A percentile compares a stretch with the other conserved stretches of the same genome.
Conservation (phyloP, 2,888 invertebrate genomes). For the Biston stratarius region DNA sequence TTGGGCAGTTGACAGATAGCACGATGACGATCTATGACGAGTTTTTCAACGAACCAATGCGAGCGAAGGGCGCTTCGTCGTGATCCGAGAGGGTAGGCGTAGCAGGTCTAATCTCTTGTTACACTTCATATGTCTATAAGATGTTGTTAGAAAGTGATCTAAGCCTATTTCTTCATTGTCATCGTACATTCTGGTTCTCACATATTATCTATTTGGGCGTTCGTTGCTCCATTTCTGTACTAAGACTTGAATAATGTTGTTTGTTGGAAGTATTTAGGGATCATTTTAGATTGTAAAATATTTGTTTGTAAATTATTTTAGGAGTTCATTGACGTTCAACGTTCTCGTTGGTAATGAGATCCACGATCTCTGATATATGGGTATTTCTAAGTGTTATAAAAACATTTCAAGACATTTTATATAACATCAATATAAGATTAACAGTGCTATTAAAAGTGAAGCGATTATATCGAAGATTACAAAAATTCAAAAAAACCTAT, state of each 20-base stretch:
- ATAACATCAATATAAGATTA: neutral
- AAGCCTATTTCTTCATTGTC: conserved; percentile 47
- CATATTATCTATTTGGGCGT: conserved; percentile 47
- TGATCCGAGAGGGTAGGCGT: conserved; percentile 32
- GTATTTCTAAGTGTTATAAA: conserved; percentile 20
- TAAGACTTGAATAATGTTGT: conserved; percentile 76
- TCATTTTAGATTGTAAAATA: conserved; percentile 60
- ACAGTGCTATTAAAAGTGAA: neutral
- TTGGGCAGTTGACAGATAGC: conserved; percentile 15
- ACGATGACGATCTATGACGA: conserved; percentile 49
- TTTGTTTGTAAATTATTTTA: conserved; percentile 56
- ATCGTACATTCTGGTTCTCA: conserved; percentile 43
- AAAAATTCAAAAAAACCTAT: neutral
- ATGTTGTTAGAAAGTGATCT: conserved; percentile 64
- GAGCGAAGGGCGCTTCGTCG: conserved; percentile 35
- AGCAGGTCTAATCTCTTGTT: conserved; percentile 62
- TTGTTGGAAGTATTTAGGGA: conserved; percentile 75
- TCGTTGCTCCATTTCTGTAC: conserved; percentile 64
- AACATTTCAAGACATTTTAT: conserved; percentile 8
- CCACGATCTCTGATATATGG: neutral
- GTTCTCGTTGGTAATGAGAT: conserved; percentile 30
- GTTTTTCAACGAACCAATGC: conserved; percentile 72
- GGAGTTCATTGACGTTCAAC: conserved; percentile 39
- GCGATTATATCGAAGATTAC: neutral
- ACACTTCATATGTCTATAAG: conserved; percentile 69